Evolutionary conservation across 2,888 invertebrate species (phyloP), one percentile per base, ranked within the genome.

Genomic region (Galeruca laticollis): DNA sequence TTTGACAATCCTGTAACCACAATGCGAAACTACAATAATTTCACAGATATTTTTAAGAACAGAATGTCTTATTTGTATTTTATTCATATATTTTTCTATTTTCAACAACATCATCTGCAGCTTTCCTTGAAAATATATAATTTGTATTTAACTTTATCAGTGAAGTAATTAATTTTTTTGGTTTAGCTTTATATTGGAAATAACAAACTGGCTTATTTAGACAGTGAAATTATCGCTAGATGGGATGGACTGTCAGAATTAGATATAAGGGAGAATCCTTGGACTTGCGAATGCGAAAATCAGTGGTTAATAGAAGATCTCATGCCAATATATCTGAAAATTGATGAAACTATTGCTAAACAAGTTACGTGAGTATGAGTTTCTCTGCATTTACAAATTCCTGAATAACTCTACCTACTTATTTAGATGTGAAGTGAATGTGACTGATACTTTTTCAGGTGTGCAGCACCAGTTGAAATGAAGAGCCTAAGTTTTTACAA

Each of bases 261-360:
- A 60, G 91, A 93, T 75, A 87, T 96, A 9, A 88, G 89, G 40
- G 88, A 89, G 77, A 95, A 95, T 82, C 91, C 92, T 0, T 95
- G 90, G 91, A 86, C 89, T 31, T 96, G 95, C 81, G 94, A 94
- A 82, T 93, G 93, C 79, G 88, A 91, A 71, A 94, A 94, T 69
- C 91, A 93, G 79, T 93, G 93, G 90, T 88, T 95, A 85, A 90
- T 94, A 15, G 88, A 90, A 37, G 85, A 87, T n/a, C 83, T 94
- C 57, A 88, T 90, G 54, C 87, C 88, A 0, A 81, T 88, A 18
- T 87, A 91, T 1, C 85, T 88, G 2, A 82, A 81, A 18, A 85
- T 85, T 47, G 83, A 85, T 0, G 81, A 82, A 0, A 86, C 86
- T 13, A 79, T 83, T 35, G 86, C 89, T 0, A 82, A 85, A 15